Conservation (phyloP, 2,888 invertebrate species). For the Hypomecis punctinalis region DNA sequence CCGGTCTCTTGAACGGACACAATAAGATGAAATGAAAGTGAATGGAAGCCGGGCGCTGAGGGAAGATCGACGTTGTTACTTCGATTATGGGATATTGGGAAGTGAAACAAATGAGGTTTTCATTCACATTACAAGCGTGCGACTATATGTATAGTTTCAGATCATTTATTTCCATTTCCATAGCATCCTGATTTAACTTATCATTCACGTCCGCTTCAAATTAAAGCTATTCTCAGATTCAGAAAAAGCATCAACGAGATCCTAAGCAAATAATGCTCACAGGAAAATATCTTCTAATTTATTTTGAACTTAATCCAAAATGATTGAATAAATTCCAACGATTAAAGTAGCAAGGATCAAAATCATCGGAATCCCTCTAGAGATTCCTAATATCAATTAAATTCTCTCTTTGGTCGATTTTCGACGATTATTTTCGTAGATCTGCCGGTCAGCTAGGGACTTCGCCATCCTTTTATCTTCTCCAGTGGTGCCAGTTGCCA, state of each 20-base stretch:
- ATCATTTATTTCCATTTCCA: conserved; percentile 67
- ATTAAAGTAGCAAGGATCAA: conserved; percentile 22
- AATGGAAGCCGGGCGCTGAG: conserved; percentile 27
- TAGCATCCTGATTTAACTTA: conserved; percentile 40
- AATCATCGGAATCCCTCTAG: conserved; percentile 39
- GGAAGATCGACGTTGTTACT: conserved; percentile 24
- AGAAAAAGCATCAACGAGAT: not conserved
- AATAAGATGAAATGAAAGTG: conserved; percentile 41
- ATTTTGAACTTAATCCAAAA: conserved; percentile 10
- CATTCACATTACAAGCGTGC: conserved; percentile 24
- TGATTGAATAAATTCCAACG: conserved; percentile 15
- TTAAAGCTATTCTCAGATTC: not conserved
- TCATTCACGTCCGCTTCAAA: conserved; percentile 49
- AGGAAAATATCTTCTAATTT: not conserved
- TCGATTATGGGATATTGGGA: conserved; percentile 47
- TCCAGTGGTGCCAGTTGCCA: not conserved
- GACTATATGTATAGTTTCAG: conserved; percentile 55
- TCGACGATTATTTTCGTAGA: conserved; percentile 69
- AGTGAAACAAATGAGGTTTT: conserved; percentile 53
- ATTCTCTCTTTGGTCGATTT: conserved; percentile 70
- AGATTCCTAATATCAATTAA: conserved; percentile 77
- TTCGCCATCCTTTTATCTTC: conserved; percentile 61
- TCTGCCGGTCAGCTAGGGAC: conserved; percentile 50
- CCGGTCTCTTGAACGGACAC: conserved; percentile 53
- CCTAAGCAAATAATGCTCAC: not conserved